These are phyloP conservation scores for Balaeniceps rex DNA, from an alignment of 2,113 vertebrate genomes.

Conservation along the genomic window DNA sequence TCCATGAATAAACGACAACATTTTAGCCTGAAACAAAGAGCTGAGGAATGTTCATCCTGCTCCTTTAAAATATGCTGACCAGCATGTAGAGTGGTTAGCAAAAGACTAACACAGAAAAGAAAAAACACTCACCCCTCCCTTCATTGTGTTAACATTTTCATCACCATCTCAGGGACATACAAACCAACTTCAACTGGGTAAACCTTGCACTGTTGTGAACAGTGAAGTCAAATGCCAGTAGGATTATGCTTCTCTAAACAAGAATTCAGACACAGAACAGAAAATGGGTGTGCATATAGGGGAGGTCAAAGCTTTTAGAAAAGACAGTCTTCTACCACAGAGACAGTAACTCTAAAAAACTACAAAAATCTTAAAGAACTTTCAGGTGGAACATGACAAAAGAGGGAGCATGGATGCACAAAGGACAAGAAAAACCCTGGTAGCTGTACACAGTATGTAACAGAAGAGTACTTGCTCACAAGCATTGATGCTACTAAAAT, in stretches of 20 bases:
- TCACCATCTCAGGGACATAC: background rate
- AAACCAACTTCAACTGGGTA: background rate
- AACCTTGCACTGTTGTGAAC: background rate
- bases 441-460: background rate
- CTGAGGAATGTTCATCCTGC: background rate
- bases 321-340: background rate
- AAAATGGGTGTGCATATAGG: background rate
- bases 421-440: background rate
- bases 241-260: background rate
- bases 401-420: background rate
- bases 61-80: background rate
- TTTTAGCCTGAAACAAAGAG: background rate
- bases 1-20: background rate
- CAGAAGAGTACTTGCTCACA: background rate
- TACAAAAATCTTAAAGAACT: background rate
- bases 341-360: background rate
- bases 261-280: background rate
- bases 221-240: background rate
- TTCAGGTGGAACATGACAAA: background rate
- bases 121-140: background rate
- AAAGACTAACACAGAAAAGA: background rate
- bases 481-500: background rate
- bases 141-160: background rate
- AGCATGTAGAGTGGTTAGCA: background rate
- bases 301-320: background rate